Evolutionary conservation across 2,888 invertebrate genomes (phyloP).

Genomic region (Habrosyne pyritoides): DNA sequence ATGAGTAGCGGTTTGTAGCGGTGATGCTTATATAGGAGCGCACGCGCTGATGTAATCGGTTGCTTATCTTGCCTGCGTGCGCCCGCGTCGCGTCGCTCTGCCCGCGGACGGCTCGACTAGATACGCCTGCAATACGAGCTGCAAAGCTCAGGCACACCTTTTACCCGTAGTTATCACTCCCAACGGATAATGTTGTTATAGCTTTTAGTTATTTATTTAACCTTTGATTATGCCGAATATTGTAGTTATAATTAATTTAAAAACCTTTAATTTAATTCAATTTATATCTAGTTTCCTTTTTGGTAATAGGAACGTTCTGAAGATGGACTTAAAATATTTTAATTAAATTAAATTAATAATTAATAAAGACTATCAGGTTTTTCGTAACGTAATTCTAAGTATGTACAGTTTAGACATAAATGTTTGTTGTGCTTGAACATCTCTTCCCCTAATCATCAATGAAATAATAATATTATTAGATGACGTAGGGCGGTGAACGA

Average conservation of each 20-base stretch:
- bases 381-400: no score
- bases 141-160: slow-evolving; percentile 5
- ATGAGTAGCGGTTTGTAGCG: slow-evolving; percentile 52
- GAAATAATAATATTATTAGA: slow-evolving; percentile 6
- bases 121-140: background rate
- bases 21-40: slow-evolving; percentile 57
- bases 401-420: background rate
- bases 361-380: background rate
- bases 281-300: no score
- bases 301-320: no score
- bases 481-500: slow-evolving; percentile 54
- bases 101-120: slow-evolving; percentile 4
- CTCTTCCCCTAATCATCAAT: background rate
- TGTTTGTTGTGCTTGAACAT: background rate
- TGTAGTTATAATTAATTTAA: no score
- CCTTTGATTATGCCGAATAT: no score
- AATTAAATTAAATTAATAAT: no score
- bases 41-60: slow-evolving; percentile 65
- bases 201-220: slow-evolving; percentile 11
- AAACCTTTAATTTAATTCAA: no score
- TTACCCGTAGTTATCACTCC: slow-evolving; percentile 14
- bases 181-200: slow-evolving; percentile 19
- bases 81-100: slow-evolving; percentile 21
- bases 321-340: no score
- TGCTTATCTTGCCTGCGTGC: slow-evolving; percentile 63